Evolutionary conservation across 2,888 invertebrate species (phyloP).

Genomic region (Chloroclysta siterata): DNA sequence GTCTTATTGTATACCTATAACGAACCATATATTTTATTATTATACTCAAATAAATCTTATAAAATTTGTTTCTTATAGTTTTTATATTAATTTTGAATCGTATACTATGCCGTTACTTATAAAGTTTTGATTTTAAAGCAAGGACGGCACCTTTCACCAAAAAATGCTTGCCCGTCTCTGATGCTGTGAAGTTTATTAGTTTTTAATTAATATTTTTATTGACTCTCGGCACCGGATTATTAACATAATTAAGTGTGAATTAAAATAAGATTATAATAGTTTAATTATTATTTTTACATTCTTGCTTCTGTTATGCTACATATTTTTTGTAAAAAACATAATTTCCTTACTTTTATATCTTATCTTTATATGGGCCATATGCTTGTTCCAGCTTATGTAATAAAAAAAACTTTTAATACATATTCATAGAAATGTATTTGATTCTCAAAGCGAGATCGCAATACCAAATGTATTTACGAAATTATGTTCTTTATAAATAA

Average conservation of each 20-base stretch:
- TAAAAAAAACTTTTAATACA: no score
- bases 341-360: neutral
- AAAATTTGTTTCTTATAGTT: neutral
- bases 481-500: constrained; percentile 16
- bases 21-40: neutral
- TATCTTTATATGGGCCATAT: no score
- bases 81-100: neutral
- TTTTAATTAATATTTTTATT: constrained; percentile 7
- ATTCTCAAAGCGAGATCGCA: no score
- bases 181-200: constrained; percentile 38
- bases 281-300: neutral
- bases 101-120: neutral
- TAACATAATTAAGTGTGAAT: constrained; percentile 5
- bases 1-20: no score
- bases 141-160: constrained; percentile 27
- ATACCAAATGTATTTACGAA: neutral
- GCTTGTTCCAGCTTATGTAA: no score
- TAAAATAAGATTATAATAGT: constrained; percentile 10
- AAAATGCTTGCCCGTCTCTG: constrained; percentile 37
- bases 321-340: constrained; percentile 15
- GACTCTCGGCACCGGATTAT: constrained; percentile 21
- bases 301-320: constrained; percentile 14
- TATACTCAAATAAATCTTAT: neutral
- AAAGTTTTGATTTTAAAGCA: neutral
- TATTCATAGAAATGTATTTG: no score